Evolutionary conservation across 2,888 invertebrate species (phyloP), one percentile per base, ranked within the genome.

Genomic region (Athalia cordata): DNA sequence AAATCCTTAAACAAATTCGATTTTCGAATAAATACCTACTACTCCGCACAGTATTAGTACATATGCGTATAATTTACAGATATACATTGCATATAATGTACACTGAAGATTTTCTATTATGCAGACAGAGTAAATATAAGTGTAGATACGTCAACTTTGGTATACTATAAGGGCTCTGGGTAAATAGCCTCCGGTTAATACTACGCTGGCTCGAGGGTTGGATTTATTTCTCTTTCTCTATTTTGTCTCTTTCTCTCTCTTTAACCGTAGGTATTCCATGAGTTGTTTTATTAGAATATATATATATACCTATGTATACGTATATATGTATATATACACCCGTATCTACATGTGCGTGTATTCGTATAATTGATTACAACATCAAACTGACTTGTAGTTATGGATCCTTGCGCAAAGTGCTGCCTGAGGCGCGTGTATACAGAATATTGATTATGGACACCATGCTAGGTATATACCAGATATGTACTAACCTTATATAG

Each of bases 181-280:
- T 83, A 86, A 86, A 87, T 84, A 87, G 86, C 85, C 84, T 49
- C 78, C 82, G 83, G 83, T 82, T 78, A 82, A 83, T 72, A 59
- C 72, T 47, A 61, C 62, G 83, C 83, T 81, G 81, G 80, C 82
- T 29, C 29, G 29, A 29, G 29, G 29, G 29, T 29, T 29, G 29
- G 29, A 29, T 29, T 29, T 29, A 29, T 29, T 29, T 29, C 29
- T 29, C 29, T 29, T 29, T 29, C 29, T 29, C 29, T 29, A 29
- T 29, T 29, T 29, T 29, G 29, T 29, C 29, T 29, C 29, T 29
- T 29, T 29, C 29, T 29, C 29, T 29, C 29, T 29, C 29, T 29
- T 29, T 29, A 29, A 29, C 29, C 29, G 29, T 29, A 29, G 29
- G 29, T 29, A 29, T 29, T 29, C 29, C 29, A 29, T 29, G 29